Conservation (phyloP, 2,888 invertebrate species). For the Epistrophella euchroma region DNA sequence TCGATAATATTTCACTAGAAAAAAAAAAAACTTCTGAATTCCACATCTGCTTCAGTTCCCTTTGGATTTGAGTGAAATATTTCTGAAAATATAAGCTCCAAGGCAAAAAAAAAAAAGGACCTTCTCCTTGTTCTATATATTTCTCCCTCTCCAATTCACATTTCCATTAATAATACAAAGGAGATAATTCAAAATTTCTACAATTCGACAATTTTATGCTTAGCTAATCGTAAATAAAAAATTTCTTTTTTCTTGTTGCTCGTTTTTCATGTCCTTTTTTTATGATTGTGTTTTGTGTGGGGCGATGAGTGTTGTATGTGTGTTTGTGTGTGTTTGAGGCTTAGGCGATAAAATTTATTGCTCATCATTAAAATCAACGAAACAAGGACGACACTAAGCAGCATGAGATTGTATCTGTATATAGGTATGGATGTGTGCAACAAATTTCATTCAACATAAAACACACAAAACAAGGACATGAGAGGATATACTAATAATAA, state of each 20-base stretch:
- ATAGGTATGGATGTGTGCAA: not conserved
- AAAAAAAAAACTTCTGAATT: not conserved
- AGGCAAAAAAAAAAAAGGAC: slow-evolving; percentile 22
- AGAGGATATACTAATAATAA: slow-evolving; percentile 42
- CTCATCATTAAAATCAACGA: slow-evolving; percentile 46
- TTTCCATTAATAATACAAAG: slow-evolving; percentile 44
- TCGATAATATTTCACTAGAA: slow-evolving; percentile 16
- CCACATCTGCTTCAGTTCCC: slow-evolving; percentile 44
- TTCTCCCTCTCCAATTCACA: not conserved
- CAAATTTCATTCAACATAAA: not conserved
- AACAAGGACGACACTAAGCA: slow-evolving; percentile 8
- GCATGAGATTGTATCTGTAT: slow-evolving; percentile 2
- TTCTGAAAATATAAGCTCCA: slow-evolving; percentile 31
- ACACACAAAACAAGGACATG: slow-evolving; percentile 24
- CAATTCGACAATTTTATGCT: slow-evolving; percentile 54
- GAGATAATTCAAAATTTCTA: slow-evolving; percentile 45
- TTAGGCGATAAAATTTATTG: slow-evolving; percentile 51
- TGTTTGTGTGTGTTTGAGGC: not conserved
- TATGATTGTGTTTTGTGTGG: slow-evolving; percentile 13
- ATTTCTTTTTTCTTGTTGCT: not conserved
- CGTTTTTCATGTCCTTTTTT: slow-evolving; percentile 21
- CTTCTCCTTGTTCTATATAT: slow-evolving; percentile 18
- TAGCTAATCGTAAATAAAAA: slow-evolving; percentile 49
- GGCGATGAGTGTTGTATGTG: not conserved
- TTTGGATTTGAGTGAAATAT: slow-evolving; percentile 42